Evolutionary conservation across 2,113 vertebrate genomes (phyloP).

Genomic region (Tragelaphus buxtoni): DNA sequence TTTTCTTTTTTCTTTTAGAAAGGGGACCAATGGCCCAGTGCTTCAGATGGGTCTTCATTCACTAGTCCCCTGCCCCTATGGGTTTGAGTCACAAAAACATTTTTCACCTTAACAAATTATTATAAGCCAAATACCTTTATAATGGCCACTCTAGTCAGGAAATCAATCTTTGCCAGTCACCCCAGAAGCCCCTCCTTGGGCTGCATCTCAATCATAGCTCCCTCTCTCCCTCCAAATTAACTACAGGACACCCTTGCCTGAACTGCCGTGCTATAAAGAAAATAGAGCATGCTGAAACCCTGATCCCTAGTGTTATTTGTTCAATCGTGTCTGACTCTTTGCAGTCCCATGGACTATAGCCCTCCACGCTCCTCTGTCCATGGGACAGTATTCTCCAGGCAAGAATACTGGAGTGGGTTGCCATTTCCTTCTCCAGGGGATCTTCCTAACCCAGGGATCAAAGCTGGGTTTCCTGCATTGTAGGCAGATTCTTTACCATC

Average conservation of each 20-base stretch:
- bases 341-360: background rate
- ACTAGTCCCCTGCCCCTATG: background rate
- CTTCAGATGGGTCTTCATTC: background rate
- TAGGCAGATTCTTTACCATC: background rate
- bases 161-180: background rate
- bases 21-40: background rate
- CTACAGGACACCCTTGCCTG: background rate
- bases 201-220: background rate
- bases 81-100: background rate
- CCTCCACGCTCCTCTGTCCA: background rate
- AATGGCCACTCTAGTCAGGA: background rate
- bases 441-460: background rate
- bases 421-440: background rate
- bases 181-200: background rate
- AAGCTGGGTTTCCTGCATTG: background rate
- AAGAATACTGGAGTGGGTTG: background rate
- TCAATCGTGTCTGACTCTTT: background rate
- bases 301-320: background rate
- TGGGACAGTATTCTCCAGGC: background rate
- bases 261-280: background rate
- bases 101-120: constrained; percentile 3
- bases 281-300: background rate
- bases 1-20: background rate
- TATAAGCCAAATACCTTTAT: background rate
- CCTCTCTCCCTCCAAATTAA: background rate